Evolutionary conservation across 2,113 vertebrate genomes (phyloP).

Genomic region (Amazona guildingii): DNA sequence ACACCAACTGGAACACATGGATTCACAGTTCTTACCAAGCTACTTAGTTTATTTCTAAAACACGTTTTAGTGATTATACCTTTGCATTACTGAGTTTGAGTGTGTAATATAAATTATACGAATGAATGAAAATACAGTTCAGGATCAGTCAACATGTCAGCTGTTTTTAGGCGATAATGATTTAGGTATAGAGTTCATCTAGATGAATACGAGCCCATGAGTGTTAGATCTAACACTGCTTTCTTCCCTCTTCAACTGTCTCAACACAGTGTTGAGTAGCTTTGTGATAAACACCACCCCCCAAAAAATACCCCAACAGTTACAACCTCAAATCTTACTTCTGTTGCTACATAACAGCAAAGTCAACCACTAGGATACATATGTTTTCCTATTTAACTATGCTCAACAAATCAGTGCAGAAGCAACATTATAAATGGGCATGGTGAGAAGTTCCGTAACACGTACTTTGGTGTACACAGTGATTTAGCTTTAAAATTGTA

Average conservation of each 20-base stretch:
- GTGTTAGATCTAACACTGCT: background rate
- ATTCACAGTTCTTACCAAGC: background rate
- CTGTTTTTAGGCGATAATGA: background rate
- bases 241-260: background rate
- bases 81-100: background rate
- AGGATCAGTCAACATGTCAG: background rate
- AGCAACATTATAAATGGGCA: conserved; percentile 13
- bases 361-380: background rate
- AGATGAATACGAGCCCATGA: background rate
- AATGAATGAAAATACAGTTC: background rate
- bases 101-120: background rate
- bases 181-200: background rate
- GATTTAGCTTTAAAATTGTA: background rate
- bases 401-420: conserved; percentile 9
- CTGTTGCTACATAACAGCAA: conserved; percentile 30
- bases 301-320: background rate
- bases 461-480: background rate
- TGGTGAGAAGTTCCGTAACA: background rate
- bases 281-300: background rate
- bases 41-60: background rate
- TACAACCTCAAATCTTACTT: conserved; percentile 5
- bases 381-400: background rate
- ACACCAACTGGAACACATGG: background rate
- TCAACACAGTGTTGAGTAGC: background rate
- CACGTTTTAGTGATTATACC: background rate